Percentiles rank a stretch among this genome's conserved stretches.
Evolutionary conservation across 2,113 vertebrate genomes (phyloP).

Genomic region (Heterotis niloticus): DNA sequence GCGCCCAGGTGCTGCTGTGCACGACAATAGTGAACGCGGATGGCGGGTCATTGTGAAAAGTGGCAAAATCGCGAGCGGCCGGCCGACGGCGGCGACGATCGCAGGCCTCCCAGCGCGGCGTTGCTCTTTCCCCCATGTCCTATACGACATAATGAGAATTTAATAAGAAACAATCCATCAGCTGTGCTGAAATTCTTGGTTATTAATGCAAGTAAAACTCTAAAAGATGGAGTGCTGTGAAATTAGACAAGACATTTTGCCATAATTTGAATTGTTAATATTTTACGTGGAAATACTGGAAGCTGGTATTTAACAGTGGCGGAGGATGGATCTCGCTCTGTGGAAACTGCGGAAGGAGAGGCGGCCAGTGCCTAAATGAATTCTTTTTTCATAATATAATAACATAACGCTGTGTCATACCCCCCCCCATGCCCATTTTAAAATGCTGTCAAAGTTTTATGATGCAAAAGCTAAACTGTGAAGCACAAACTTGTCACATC

Average conservation of each 20-base stretch:
- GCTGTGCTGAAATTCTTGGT: conserved; percentile 1
- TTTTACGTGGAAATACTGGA: conserved; percentile 20
- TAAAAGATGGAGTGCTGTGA: conserved; percentile 16
- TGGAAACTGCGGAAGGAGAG: neutral
- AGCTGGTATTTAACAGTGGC: conserved; percentile 11
- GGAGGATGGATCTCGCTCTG: conserved; percentile 4
- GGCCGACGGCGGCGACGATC: no score
- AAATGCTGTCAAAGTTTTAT: neutral
- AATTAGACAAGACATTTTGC: conserved; percentile 22
- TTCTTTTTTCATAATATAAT: neutral
- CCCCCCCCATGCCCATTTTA: neutral
- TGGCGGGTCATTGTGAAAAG: no score
- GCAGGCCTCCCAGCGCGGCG: neutral
- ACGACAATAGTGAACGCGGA: neutral
- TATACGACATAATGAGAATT: conserved; percentile 17
- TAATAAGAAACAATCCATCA: conserved; percentile 24
- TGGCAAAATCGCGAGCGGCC: no score
- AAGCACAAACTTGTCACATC: neutral
- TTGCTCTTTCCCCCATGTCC: neutral
- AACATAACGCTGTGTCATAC: neutral
- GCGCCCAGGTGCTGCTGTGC: neutral
- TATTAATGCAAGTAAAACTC: conserved; percentile 22
- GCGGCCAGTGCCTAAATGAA: neutral
- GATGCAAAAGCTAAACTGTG: neutral
- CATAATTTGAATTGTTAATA: conserved; percentile 26